Evolutionary conservation across 2,113 vertebrate genomes (phyloP), one percentile per base, ranked within the genome.

Genomic region (Axis porcinus): DNA sequence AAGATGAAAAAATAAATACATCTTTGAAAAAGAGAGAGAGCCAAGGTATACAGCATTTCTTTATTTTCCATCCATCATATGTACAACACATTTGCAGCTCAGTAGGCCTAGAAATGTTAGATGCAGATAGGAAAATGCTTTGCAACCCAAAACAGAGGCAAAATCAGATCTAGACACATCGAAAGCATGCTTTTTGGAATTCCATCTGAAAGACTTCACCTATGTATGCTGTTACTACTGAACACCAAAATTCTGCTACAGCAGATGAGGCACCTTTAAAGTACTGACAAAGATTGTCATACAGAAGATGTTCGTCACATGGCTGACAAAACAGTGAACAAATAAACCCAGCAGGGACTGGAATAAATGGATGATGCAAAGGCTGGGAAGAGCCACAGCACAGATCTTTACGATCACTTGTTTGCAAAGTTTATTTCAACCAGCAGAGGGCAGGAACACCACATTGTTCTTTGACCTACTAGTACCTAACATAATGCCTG

Each of bases 371-470:
- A 47, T 16, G 57, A 55, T 30, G 43, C 74, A 36, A 88, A 33
- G 36, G 17, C 15, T 40, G n/a, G 33, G 25, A 40, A 50, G n/a
- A 52, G 15, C 57, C 50, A 7, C 0, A 54, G 78, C 8, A 40
- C 25, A 43, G 13, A 50, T 5, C 78, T 89, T 36, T 30, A 15
- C 30, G 50, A 82, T 27, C 33, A 47, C 45, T 60, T 86, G 64
- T 45, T 62, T 55, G 94, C 91, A 95, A 89, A 70, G 57, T 82
- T 33, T 85, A 70, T 79, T 97, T 83, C 78, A 79, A 92, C 95
- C 98, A 97, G 96, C 81, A 98, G 98, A 96, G 97, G 97, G 98
- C 97, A 96, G 83, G 45, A 87, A n/a, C 3, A 78, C 7, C 78
- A 91, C n/a, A 55, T 0, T 55, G 54, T 91, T 96, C 45, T 64